Percentiles rank a stretch among this genome's conserved stretches.
phyloP scores from a whole-genome alignment of 2,113 vertebrate genomes.

The Zeus faber region DNA sequence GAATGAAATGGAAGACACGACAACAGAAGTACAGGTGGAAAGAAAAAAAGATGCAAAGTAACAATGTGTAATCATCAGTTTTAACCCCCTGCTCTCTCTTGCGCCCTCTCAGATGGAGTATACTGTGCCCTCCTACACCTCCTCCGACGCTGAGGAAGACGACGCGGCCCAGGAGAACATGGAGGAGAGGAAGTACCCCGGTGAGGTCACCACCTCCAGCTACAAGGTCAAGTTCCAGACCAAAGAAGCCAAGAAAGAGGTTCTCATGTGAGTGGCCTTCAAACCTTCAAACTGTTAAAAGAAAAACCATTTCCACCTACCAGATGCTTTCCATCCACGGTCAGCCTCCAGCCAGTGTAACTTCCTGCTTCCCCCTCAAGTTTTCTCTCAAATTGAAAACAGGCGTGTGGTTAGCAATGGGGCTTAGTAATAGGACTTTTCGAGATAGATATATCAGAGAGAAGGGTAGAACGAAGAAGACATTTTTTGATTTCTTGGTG shows the following conservation, averaged over 20 bases:
- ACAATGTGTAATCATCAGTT: too few relatives aligned
- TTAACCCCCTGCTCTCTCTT: not conserved
- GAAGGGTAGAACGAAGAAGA: too few relatives aligned
- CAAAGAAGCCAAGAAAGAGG: constrained; percentile 96
- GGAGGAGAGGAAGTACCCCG: constrained; percentile 93
- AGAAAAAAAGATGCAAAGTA: not conserved
- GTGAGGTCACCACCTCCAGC: constrained; percentile 92
- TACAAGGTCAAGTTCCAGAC: constrained; percentile 94
- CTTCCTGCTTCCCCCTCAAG: too few relatives aligned
- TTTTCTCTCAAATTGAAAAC: too few relatives aligned
- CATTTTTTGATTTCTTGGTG: too few relatives aligned
- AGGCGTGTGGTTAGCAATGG: too few relatives aligned
- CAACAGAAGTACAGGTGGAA: too few relatives aligned
- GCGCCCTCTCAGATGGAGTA: constrained; percentile 80
- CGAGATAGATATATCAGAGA: too few relatives aligned
- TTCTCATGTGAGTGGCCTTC: constrained; percentile 87
- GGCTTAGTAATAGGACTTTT: too few relatives aligned
- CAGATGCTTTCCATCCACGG: too few relatives aligned
- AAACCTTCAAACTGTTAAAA: not conserved
- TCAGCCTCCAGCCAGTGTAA: too few relatives aligned
- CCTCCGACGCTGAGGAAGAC: constrained; percentile 93
- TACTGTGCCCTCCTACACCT: constrained; percentile 87
- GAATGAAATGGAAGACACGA: not conserved
- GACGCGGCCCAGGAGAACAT: constrained; percentile 84
- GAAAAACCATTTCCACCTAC: too few relatives aligned